Evolutionary conservation across 1,140 invertebrate genomes (phyloP).

Genomic region (Bombus sylvicola): DNA sequence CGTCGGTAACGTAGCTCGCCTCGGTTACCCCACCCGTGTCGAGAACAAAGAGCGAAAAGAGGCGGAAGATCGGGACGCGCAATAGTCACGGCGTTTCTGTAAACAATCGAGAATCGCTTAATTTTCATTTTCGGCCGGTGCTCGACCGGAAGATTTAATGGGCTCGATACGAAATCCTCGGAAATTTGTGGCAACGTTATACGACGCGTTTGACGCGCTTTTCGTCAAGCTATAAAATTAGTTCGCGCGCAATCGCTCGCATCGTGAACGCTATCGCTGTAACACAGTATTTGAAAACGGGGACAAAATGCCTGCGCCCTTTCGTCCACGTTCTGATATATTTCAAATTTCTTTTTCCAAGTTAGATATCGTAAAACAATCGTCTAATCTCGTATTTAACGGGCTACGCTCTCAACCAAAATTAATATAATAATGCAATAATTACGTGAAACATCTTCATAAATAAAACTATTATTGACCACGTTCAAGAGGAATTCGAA

Average conservation of each 20-base stretch:
- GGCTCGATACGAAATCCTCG: conserved; percentile 15
- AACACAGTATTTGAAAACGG: neutral
- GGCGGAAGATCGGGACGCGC: neutral
- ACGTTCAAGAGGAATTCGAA: no score
- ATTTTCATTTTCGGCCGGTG: conserved; percentile 71
- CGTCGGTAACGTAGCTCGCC: conserved; percentile 67
- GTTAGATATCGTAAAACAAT: neutral
- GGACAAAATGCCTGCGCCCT: neutral
- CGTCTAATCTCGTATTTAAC: neutral
- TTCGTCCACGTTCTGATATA: no score
- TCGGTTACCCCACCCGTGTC: neutral
- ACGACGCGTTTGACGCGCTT: conserved; percentile 2
- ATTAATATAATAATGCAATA: rapidly evolving
- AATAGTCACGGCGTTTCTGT: conserved; percentile 49
- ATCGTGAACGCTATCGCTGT: neutral
- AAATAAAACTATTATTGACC: no score
- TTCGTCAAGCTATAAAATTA: conserved; percentile 12
- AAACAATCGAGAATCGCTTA: conserved; percentile 75
- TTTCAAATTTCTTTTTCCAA: neutral
- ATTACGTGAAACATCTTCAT: no score
- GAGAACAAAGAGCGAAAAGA: conserved; percentile 35
- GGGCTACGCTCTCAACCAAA: no score
- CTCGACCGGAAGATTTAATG: conserved; percentile 43
- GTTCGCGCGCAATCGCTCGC: neutral
- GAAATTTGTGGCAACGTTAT: conserved; percentile 13